Evolutionary conservation across 2,113 vertebrate species (phyloP), one percentile per base, ranked within the genome.

Genomic region (Nanorana parkeri): DNA sequence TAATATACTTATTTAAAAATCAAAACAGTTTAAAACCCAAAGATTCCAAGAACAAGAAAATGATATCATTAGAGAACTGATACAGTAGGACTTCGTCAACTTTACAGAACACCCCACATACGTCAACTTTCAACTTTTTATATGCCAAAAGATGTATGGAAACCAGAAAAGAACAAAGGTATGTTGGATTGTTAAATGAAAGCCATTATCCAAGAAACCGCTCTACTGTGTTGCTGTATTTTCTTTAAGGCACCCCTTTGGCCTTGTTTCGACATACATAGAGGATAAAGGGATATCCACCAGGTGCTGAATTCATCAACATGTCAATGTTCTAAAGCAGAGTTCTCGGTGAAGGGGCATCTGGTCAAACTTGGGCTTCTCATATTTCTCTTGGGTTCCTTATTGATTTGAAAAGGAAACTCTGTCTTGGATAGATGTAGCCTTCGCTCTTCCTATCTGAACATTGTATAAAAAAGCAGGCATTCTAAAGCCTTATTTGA

Each of bases 321-420:
- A 24, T 76, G 71, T 76, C 71, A 76, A 68, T 74, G 64, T 83
- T 83, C 73, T 56, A 76, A 83, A 67, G 71, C 52, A 76, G 54
- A 76, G 80, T 68, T 83, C 80, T 55, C 63, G 21, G 23, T 36
- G 21, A 68, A 47, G 72, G 80, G 80, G 63, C 71, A 83, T 19
- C 32, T 72, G 80, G 80, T 83, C 80, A 83, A 67, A 83, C 78
- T 69, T 58, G 80, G 80, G 21, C 63, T 67, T 75, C 80, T 58
- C 21, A 67, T 47, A 76, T 83, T 83, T 83, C 68, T 81, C 28
- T 17, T 67, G 71, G 80, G 80, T 36, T 68, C 71, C 73, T 83
- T 66, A 60, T 68, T 83, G 80, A 83, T 75, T 76, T 83, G 63
- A 83, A 83, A 83, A 83, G 72, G 63, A 83, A 83, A 83, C 68